Percentiles rank a stretch among this genome's conserved stretches.
phyloP scores from a whole-genome alignment of 2,888 invertebrate genomes.

The Lydus trimaculatus region DNA sequence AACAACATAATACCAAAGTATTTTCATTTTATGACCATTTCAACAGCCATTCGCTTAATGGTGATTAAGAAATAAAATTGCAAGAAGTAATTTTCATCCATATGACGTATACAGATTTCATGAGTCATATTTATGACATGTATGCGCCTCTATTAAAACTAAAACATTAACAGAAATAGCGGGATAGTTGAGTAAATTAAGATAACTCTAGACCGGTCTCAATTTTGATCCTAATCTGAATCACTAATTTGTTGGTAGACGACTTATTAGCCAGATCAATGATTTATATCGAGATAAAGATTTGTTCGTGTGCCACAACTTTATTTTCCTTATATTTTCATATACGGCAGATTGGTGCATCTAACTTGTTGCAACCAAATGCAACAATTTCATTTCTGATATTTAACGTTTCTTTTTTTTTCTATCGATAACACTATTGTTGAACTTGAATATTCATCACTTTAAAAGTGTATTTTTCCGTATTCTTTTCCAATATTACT shows the following conservation, averaged over 20 bases:
- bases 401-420: not conserved
- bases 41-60: conserved; percentile 24
- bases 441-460: not conserved
- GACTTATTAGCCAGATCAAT: no score
- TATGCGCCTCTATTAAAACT: not conserved
- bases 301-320: no score
- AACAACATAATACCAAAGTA: not conserved
- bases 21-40: conserved; percentile 2
- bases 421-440: not conserved
- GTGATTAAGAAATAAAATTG: conserved; percentile 30
- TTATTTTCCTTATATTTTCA: no score
- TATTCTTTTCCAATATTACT: not conserved
- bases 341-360: no score
- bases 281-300: no score
- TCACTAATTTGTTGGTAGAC: no score
- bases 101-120: not conserved
- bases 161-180: not conserved
- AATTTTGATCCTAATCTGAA: no score
- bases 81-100: conserved; percentile 17
- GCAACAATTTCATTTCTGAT: not conserved
- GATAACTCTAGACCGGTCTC: no score
- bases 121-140: not conserved
- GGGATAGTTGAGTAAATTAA: not conserved
- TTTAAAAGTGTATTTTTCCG: not conserved
- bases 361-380: not conserved